Evolutionary conservation across 1,140 invertebrate genomes (phyloP).

Genomic region (Pteromalus puparum): DNA sequence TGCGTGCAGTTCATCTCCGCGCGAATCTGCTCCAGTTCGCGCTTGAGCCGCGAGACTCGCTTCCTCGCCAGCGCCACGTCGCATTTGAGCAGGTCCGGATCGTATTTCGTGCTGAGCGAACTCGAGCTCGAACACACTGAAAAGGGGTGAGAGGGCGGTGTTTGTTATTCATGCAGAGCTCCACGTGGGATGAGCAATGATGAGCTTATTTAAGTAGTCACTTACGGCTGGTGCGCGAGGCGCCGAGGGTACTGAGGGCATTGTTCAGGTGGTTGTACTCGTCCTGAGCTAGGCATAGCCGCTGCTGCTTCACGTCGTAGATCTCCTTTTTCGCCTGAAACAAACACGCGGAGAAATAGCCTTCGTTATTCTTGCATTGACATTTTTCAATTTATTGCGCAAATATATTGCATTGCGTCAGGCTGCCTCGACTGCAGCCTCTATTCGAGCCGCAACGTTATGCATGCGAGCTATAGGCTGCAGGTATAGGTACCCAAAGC

Average conservation of each 20-base stretch:
- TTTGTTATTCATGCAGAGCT: no score
- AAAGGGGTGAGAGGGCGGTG: slow-evolving; percentile 54
- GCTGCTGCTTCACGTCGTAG: slow-evolving; percentile 95
- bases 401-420: no score
- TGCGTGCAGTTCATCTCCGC: slow-evolving; percentile 94
- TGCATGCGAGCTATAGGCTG: no score
- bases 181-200: no score
- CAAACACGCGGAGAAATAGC: slow-evolving; percentile 67
- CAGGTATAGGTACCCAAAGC: no score
- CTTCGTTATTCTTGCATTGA: no score
- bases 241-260: slow-evolving; percentile 86
- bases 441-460: no score
- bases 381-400: no score
- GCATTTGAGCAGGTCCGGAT: slow-evolving; percentile 94
- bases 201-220: slow-evolving; percentile 62
- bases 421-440: no score
- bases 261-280: slow-evolving; percentile 96
- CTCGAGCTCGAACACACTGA: slow-evolving; percentile 94
- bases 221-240: slow-evolving; percentile 90
- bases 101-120: slow-evolving; percentile 92
- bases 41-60: slow-evolving; percentile 90
- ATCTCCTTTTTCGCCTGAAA: slow-evolving; percentile 97
- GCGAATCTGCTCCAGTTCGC: slow-evolving; percentile 93
- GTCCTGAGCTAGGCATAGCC: slow-evolving; percentile 93
- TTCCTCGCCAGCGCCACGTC: slow-evolving; percentile 93